Base-by-base conservation (phyloP, 2,888 invertebrate genomes). In the Phengaris arion region DNA sequence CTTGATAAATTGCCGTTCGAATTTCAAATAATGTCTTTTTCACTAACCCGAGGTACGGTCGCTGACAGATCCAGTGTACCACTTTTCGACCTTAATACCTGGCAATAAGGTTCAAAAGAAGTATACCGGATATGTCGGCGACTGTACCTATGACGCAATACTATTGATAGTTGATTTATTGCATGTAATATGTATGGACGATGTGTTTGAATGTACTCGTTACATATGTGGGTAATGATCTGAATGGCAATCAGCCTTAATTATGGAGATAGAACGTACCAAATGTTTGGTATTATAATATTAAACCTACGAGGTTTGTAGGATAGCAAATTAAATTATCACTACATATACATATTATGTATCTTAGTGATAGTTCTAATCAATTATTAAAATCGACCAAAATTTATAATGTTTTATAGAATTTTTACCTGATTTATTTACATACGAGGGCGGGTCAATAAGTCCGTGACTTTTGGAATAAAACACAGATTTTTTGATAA, bases 11-110 rank as follows among this genome's bases (percentile, higher is more conserved):
- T 92, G 92, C 90, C 89, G 86, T 91, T 91, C 86, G 87, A 92
- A 93, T 91, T 90, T 87, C 87, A 89, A 85, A 92, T 93, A 92
- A 93, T 93, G 93, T 93, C 93, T 93, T 92, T 93, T 93, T 93
- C 93, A 92, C 88, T 87, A 91, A 89, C 89, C 89, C 85, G 81
- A 79, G 81, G 81, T 81, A 81, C 22, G 84, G 80, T 81, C 77
- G 79, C 78, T 76, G 81, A 15, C 57, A 8, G 84, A 83, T 82
- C 84, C 81, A 82, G 83, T 82, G 9, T 10, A 22, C 22, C 22
- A 59, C 15, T 9, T 59, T 59, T 64, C 35, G 12, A 64, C 35
- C 35, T 45, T 64, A 64, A 13, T 12, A 45, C 64, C 12, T 12
- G 12, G 89, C 87, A 85, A 88, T 86, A 85, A 83, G 87, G 13